Conservation (phyloP, 2,888 invertebrate genomes). For the Eilema caniola region DNA sequence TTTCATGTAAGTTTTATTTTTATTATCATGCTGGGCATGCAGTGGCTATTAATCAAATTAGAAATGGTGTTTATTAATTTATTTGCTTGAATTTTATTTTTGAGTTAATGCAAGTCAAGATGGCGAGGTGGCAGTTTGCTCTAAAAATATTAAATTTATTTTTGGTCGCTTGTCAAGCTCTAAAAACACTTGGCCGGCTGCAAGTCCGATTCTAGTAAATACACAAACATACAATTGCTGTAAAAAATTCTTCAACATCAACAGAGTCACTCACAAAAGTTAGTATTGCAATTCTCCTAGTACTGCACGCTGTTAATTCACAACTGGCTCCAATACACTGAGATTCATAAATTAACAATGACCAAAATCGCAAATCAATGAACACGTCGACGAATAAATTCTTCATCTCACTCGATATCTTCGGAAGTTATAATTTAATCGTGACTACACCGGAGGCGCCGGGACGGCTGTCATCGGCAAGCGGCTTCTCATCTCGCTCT, state of each 20-base stretch:
- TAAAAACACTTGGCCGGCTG: constrained; percentile 26
- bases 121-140: not conserved
- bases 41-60: not conserved
- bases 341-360: constrained; percentile 51
- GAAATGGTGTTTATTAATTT: not conserved
- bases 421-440: constrained; percentile 35
- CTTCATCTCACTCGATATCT: constrained; percentile 28
- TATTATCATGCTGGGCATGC: not conserved
- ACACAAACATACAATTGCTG: constrained; percentile 38
- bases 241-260: constrained; percentile 38
- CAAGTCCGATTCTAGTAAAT: constrained; percentile 41
- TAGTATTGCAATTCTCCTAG: constrained; percentile 47
- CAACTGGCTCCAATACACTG: constrained; percentile 44
- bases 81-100: not conserved
- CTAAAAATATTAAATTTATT: not conserved
- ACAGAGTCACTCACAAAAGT: constrained; percentile 42
- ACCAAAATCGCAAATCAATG: constrained; percentile 44
- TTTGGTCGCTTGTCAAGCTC: constrained; percentile 23
- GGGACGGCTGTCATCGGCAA: not conserved
- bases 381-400: constrained; percentile 39
- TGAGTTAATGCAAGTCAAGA: not conserved
- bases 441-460: constrained; percentile 27
- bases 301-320: constrained; percentile 43
- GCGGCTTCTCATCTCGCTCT: constrained; percentile 5
- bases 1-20: not conserved